Conservation (phyloP, 1,140 invertebrate species). For the Pectinophora gossypiella region DNA sequence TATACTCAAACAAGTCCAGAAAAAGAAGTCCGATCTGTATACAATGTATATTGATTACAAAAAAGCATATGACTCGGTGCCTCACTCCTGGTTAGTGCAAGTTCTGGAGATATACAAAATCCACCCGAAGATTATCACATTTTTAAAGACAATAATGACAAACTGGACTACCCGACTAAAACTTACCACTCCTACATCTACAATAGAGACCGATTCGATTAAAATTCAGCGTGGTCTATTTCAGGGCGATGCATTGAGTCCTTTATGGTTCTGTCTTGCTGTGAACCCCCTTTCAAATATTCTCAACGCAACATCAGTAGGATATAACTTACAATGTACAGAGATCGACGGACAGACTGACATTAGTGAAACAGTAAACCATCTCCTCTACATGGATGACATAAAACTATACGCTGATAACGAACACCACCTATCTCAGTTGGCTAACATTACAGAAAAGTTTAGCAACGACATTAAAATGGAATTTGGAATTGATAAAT, state of each 20-base stretch:
- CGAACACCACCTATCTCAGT: background rate
- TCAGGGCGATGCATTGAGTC: constrained; percentile 2
- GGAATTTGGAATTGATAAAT: constrained; percentile 1
- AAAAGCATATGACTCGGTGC: no score
- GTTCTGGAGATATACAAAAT: no score
- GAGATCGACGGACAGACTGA: background rate
- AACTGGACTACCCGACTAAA: constrained; percentile 3
- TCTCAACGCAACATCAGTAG: background rate
- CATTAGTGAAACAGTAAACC: no score
- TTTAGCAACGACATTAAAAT: constrained; percentile 2
- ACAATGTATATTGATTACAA: no score
- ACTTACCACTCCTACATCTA: background rate
- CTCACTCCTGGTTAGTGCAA: no score
- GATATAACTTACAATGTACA: constrained; percentile 2
- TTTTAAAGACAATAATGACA: background rate
- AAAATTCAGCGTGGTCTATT: constrained; percentile 5
- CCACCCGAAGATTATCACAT: no score
- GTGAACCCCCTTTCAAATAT: background rate
- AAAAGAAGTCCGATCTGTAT: background rate
- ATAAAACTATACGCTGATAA: constrained; percentile 4
- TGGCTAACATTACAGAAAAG: background rate
- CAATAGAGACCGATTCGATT: background rate
- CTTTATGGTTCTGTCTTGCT: background rate
- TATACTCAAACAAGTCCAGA: background rate
- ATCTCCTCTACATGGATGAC: constrained; percentile 6